These are phyloP conservation scores for Ceyx erithaca DNA, from an alignment of 2,797 vertebrate genomes.

Conservation along the genomic window DNA sequence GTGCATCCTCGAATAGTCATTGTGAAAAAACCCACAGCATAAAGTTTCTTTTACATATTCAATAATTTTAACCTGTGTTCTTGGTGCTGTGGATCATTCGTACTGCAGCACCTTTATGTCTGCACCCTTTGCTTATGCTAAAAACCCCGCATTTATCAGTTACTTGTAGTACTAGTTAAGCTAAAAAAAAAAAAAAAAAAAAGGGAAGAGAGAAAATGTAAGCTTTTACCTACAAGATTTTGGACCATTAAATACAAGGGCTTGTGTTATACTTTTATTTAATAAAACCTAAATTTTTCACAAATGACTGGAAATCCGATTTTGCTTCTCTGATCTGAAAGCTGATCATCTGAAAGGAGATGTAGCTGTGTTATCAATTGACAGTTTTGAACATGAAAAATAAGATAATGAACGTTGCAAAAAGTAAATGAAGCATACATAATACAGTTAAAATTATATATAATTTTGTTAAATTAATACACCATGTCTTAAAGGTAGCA, in stretches of 20 bases:
- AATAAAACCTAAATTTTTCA: slow-evolving; percentile 76
- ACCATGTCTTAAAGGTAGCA: slow-evolving; percentile 48
- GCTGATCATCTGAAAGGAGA: slow-evolving; percentile 52
- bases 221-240: slow-evolving; percentile 58
- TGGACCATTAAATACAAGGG: slow-evolving; percentile 82
- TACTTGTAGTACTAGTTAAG: background rate
- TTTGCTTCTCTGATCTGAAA: slow-evolving; percentile 57
- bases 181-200: background rate
- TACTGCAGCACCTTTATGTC: background rate
- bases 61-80: background rate
- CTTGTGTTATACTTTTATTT: slow-evolving; percentile 85
- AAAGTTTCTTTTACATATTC: background rate
- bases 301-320: slow-evolving; percentile 83
- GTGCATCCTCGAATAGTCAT: background rate
- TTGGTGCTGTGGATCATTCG: background rate
- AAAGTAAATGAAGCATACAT: slow-evolving; percentile 47
- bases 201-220: background rate
- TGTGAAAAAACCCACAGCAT: background rate
- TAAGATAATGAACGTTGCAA: slow-evolving; percentile 27
- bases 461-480: slow-evolving; percentile 72
- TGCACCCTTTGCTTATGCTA: background rate
- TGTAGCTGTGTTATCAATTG: slow-evolving; percentile 28
- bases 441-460: slow-evolving; percentile 59
- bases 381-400: slow-evolving; percentile 51
- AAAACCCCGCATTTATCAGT: background rate